These are phyloP conservation scores for Pelvicachromis taeniatus DNA, from an alignment of 2,113 vertebrate genomes.

Conservation along the genomic window DNA sequence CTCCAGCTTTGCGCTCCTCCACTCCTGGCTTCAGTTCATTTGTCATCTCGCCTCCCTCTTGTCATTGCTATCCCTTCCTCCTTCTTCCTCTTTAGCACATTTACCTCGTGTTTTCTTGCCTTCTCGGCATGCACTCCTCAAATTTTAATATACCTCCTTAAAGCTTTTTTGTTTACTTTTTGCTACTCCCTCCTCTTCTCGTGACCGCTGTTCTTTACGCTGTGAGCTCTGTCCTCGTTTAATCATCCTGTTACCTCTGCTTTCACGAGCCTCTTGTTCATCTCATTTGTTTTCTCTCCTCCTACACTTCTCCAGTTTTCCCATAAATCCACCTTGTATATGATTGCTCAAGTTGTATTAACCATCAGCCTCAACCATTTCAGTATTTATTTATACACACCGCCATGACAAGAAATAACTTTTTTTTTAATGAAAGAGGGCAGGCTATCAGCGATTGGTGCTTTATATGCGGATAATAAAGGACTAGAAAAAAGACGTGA, in stretches of 20 bases:
- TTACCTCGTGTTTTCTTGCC: not conserved
- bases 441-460: not conserved
- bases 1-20: not conserved
- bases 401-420: not conserved
- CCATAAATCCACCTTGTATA: not conserved
- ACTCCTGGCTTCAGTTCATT: not conserved
- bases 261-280: not conserved
- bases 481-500: not conserved
- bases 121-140: not conserved
- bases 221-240: not conserved
- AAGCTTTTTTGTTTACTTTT: not conserved
- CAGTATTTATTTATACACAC: not conserved
- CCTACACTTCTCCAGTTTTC: not conserved
- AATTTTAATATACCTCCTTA: not conserved
- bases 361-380: not conserved
- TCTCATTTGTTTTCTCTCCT: not conserved
- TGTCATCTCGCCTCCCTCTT: not conserved
- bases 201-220: not conserved
- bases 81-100: not conserved
- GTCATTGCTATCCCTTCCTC: not conserved
- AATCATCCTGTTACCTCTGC: not conserved
- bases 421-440: not conserved
- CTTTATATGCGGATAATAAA: not conserved
- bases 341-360: not conserved
- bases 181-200: not conserved